Evolutionary conservation across 2,797 vertebrate species (phyloP).

Genomic region (Erpetoichthys calabaricus): DNA sequence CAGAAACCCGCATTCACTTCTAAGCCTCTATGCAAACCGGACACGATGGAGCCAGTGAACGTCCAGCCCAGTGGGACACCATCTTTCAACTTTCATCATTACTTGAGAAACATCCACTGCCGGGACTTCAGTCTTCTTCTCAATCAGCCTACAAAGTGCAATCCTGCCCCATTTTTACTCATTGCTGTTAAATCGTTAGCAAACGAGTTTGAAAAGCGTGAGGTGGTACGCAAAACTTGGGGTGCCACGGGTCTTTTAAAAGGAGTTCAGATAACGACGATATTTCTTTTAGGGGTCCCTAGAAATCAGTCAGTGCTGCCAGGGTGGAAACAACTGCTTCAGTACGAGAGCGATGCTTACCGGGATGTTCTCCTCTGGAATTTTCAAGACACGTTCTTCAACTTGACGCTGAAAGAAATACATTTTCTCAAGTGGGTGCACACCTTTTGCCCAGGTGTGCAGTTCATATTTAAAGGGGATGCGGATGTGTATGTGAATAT

Average conservation of each 20-base stretch:
- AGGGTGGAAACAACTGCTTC: conserved; percentile 71
- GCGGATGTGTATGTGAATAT: conserved; percentile 85
- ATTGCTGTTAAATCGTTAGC: conserved; percentile 81
- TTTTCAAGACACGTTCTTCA: conserved; percentile 93
- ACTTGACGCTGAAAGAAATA: conserved; percentile 90
- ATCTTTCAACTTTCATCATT: conserved; percentile 68
- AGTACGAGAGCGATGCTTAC: conserved; percentile 69
- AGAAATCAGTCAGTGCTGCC: conserved; percentile 47
- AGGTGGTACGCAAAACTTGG: conserved; percentile 89
- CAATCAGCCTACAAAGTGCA: conserved; percentile 82
- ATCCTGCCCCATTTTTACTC: conserved; percentile 62
- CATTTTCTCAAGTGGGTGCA: conserved; percentile 89
- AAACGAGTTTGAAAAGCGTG: conserved; percentile 81
- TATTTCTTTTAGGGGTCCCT: conserved; percentile 81
- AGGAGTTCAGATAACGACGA: conserved; percentile 57
- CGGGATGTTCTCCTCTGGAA: conserved; percentile 85
- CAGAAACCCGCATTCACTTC: neutral
- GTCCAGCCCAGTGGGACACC: conserved; percentile 5
- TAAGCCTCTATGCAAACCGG: neutral
- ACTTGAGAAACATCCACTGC: conserved; percentile 76
- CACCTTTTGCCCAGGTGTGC: conserved; percentile 57
- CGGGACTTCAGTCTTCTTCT: conserved; percentile 74
- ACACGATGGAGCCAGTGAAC: conserved; percentile 1
- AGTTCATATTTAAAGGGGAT: conserved; percentile 90
- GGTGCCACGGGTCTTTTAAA: conserved; percentile 62